Base-by-base conservation (phyloP, 2,797 vertebrate genomes). In the Loris lydekkerianus region DNA sequence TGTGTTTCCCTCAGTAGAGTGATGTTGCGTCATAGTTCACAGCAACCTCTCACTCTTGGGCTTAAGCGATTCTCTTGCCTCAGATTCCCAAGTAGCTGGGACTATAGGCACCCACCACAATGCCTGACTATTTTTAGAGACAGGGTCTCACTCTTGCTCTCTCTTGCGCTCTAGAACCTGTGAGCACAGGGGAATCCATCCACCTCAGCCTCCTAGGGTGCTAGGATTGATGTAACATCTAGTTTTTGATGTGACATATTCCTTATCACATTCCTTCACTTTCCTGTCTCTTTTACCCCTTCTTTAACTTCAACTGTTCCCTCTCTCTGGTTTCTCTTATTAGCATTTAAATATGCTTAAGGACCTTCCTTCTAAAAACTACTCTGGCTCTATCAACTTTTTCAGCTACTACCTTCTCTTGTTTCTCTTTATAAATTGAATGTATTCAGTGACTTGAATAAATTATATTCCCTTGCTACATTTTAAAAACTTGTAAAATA, bases 401-500 rank as follows among this genome's bases (percentile, higher is more conserved):
- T 61, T 82, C 25, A 86, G 60, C 61, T 75, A 53, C 60, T 76
- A 20, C 34, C 25, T 23, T 46, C n/a, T 78, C n/a, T 46, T 75
- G 23, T 76, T 86, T 43, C 21, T 80, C 37, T 75, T 86, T 15
- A 67, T 83, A 86, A 56, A 69, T 56, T 53, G 10, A 85, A 72
- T 92, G 13, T 69, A 49, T 49, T 93, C 53, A 70, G 13, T 89
- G 80, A 76, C 67, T 37, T 67, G 58, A 80, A 86, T 56, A 18
- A 93, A 83, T 93, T 87, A 53, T 53, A 80, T 70, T 61, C 83
- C 87, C 56, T 78, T 67, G 72, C 18, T 70, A 31, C 27, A 67
- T 67, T 82, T 83, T 77, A 53, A 76, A 70, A 96, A 91, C 67
- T 37, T 53, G 5, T n/a, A 46, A 78, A 70, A 75, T 72, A 67